Evolutionary conservation across 2,888 invertebrate species (phyloP).

Genomic region (Hybos culiciformis): DNA sequence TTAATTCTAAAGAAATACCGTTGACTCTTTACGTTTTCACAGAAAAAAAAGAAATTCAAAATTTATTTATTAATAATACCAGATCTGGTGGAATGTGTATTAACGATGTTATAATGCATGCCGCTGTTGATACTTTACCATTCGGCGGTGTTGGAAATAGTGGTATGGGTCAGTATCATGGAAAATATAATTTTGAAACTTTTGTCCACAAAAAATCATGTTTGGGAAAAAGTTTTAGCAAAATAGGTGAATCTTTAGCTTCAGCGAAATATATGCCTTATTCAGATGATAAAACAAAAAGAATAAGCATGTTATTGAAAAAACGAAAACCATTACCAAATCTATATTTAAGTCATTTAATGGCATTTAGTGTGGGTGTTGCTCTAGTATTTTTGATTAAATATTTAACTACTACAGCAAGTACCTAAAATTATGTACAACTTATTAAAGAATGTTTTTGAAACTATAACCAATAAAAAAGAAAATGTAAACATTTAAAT

Average conservation of each 20-base stretch:
- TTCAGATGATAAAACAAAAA: slow-evolving; percentile 53
- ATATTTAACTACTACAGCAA: too few species aligned
- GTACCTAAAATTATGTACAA: too few species aligned
- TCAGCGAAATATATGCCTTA: slow-evolving; percentile 82
- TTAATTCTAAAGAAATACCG: slow-evolving; percentile 60
- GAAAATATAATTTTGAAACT: slow-evolving; percentile 77
- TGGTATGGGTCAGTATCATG: slow-evolving; percentile 92
- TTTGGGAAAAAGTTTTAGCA: slow-evolving; percentile 54
- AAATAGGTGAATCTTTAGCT: slow-evolving; percentile 54
- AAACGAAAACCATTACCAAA: slow-evolving; percentile 49
- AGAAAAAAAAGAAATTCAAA: slow-evolving; percentile 50
- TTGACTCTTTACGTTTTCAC: slow-evolving; percentile 65
- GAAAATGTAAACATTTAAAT: too few species aligned
- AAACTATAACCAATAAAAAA: too few species aligned
- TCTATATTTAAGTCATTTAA: slow-evolving; percentile 46
- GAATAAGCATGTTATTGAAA: slow-evolving; percentile 48
- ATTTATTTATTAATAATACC: slow-evolving; percentile 58
- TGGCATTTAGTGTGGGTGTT: slow-evolving; percentile 56
- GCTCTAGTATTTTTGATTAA: slow-evolving; percentile 41
- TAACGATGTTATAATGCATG: slow-evolving; percentile 82
- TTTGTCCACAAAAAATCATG: slow-evolving; percentile 86
- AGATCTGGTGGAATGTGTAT: slow-evolving; percentile 65
- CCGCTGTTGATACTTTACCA: slow-evolving; percentile 82
- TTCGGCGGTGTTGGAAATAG: slow-evolving; percentile 94
- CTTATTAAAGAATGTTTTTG: too few species aligned